Base-by-base conservation (phyloP, 2,113 vertebrate genomes). In the Cairina moschata region DNA sequence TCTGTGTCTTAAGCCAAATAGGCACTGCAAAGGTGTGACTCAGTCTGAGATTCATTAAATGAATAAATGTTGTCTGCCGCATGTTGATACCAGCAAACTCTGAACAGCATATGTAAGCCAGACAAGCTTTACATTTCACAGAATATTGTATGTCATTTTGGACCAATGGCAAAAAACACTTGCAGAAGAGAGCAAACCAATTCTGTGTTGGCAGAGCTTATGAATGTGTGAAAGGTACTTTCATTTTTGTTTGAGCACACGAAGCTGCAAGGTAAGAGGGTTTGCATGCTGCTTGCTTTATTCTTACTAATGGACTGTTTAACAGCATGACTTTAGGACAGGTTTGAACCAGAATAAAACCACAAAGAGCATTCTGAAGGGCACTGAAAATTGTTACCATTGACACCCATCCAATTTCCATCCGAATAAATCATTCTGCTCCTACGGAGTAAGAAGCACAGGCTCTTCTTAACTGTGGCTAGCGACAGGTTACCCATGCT, bases 241-340 rank as follows among this genome's bases (percentile, higher is more conserved):
- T 96, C 93, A 94, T 90, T 97, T 97, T 67, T 69, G 73, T 25
- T 69, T 36, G 6, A 60, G 8, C 18, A 54, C 75, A 62, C 8
- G 46, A 77, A 92, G 69, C 58, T 69, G 69, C 44, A 28, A 50
- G 77, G 81, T 94, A 85, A 26, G 52, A 54, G 69, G 26, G 44
- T 22, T 18, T 5, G 23, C 29, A 6, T 22, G 50, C 66, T 87
- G 50, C 38, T 89, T 59, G 22, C 59, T 92, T 82, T 82, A 18
- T 55, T 92, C 36, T 81, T 69, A 8, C 55, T 66, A 40, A 34
- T 60, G 20, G n/a, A 31, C 55, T 59, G 6, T 32, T 71, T 22
- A 36, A 52, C 4, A 67, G 48, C 13, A 6, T 72, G 32, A 7
- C 13, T 79, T 95, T 50, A 38, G 74, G 73, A n/a, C 52, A 82